Percentiles rank a stretch among this genome's conserved stretches.
These are phyloP conservation scores for Caenorhabditis wallacei DNA, from an alignment of 2,888 invertebrate species.

Conservation along the genomic window DNA sequence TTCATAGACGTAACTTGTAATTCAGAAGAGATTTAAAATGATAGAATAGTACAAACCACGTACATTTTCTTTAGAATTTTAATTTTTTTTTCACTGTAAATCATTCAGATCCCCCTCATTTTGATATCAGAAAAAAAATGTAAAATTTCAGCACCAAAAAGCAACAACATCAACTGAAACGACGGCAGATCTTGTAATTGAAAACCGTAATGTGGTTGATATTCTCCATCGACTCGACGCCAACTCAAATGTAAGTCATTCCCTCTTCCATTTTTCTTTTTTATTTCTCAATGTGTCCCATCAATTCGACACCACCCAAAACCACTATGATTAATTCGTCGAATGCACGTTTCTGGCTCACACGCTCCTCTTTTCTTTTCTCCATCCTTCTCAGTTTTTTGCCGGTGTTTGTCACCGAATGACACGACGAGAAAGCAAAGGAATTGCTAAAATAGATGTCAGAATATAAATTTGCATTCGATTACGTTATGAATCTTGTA, in stretches of 20 bases:
- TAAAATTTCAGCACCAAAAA: slow-evolving; percentile 47
- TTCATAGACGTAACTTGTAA: too few relatives aligned
- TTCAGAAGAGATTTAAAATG: too few relatives aligned
- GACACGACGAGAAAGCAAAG: slow-evolving; percentile 23
- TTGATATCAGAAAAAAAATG: background rate
- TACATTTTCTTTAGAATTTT: too few relatives aligned
- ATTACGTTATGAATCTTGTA: slow-evolving; percentile 21
- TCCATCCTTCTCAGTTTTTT: slow-evolving; percentile 20
- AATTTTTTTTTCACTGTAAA: too few relatives aligned
- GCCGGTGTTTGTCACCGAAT: slow-evolving; percentile 14
- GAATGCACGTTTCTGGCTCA: slow-evolving; percentile 59
- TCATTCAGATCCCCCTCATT: too few relatives aligned
- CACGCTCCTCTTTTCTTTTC: slow-evolving; percentile 38
- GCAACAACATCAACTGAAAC: slow-evolving; percentile 50
- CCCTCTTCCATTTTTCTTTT: background rate
- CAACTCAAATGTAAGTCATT: slow-evolving; percentile 60
- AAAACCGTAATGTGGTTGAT: slow-evolving; percentile 74
- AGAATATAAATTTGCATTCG: slow-evolving; percentile 38
- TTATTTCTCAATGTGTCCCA: slow-evolving; percentile 23
- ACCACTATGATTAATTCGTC: slow-evolving; percentile 61
- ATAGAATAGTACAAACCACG: too few relatives aligned
- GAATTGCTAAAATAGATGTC: slow-evolving; percentile 25
- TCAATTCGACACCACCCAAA: slow-evolving; percentile 49
- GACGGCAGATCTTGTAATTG: slow-evolving; percentile 73
- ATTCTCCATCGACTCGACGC: slow-evolving; percentile 60